Conservation (phyloP, 2,113 vertebrate species). For the Pluvialis apricaria region DNA sequence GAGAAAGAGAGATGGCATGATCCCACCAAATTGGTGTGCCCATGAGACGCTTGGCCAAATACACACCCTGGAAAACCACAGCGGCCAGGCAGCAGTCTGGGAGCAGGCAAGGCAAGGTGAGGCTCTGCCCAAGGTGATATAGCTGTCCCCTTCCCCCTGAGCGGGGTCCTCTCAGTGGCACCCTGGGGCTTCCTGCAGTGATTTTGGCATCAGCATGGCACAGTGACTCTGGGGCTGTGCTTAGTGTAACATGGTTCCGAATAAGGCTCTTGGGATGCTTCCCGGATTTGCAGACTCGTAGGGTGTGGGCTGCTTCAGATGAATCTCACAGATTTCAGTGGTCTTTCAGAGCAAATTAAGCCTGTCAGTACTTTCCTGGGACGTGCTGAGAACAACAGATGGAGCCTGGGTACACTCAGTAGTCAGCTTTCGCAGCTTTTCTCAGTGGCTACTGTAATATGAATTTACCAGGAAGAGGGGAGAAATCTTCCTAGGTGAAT, state of each 20-base stretch:
- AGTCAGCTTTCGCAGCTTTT: not conserved
- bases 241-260: not conserved
- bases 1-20: not conserved
- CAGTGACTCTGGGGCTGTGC: not conserved
- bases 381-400: not conserved
- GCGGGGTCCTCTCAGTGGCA: not conserved
- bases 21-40: not conserved
- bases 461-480: not conserved
- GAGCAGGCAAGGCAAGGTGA: not conserved
- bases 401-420: not conserved
- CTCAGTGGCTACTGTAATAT: not conserved
- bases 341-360: not conserved
- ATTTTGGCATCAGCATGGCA: fast-evolving
- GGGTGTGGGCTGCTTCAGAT: not conserved
- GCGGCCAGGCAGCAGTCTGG: not conserved
- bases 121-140: not conserved
- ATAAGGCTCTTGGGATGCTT: not conserved
- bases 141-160: not conserved
- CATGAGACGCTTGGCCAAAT: not conserved
- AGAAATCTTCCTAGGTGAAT: not conserved
- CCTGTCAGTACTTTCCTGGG: not conserved
- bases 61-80: not conserved
- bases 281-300: not conserved
- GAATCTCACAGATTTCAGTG: not conserved
- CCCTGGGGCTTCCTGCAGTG: not conserved